Evolutionary conservation across 2,888 invertebrate species (phyloP), one percentile per base, ranked within the genome.

Genomic region (Prostheceraeus crozeri): DNA sequence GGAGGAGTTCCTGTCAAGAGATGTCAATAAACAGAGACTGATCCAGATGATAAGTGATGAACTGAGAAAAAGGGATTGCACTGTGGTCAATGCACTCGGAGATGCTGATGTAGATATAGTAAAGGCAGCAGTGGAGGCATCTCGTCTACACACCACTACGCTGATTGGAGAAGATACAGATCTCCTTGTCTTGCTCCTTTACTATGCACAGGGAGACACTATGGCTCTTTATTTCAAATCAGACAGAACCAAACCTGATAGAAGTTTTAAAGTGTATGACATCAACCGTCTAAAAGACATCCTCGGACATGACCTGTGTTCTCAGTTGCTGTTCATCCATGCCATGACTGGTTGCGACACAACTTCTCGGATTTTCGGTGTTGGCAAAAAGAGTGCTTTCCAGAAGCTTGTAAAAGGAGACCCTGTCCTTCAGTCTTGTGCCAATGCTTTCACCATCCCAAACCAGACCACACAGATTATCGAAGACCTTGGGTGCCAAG

Each of bases 261-360:
- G 4, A 19, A n/a, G n/a, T n/a, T n/a, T n/a, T n/a, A 48, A 16
- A 30, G 48, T 48, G 27, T 21, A 48, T 30, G 14, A 48, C 48
- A 48, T 48, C 48, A 48, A 48, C 4, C 25, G 6, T 28, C 48
- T 48, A 25, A 35, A 57, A 36, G 14, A 3, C 14, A 3, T 16
- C 35, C 23, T 59, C 21, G 59, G 59, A 21, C 28, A 23, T 14
- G 3, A 51, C 8, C 21, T 31, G 31, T 59, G 59, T 30, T 28
- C 30, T 48, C 46, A 48, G 19, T 11, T 60, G 27, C 40, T 60
- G 21, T 60, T 60, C 21, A 27, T 60, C 6, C 60, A 59, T 23
- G 60, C 56, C 16, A 60, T 61, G 27, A 48, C 58, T n/a, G 60
- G 60, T 4, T 60, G 60, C 48, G 60, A 60, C 27, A 21, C 60